Conservation (phyloP, 2,888 invertebrate genomes). For the Polylopha cassiicola region DNA sequence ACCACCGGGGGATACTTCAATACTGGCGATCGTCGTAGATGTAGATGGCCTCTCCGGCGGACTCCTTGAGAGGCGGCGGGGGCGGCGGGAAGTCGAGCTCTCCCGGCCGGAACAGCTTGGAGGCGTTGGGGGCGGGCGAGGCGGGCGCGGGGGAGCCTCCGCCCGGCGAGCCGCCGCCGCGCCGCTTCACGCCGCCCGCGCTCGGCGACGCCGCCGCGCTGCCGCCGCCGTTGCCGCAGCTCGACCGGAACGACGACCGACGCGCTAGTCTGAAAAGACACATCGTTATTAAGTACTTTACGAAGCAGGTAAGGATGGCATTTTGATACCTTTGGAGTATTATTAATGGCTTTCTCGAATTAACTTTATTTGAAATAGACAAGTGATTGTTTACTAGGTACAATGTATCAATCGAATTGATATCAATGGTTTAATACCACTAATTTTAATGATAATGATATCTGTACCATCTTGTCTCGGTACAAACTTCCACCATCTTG, state of each 20-base stretch:
- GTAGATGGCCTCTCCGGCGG: conserved; percentile 82
- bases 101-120: conserved; percentile 68
- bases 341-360: no score
- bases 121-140: conserved; percentile 69
- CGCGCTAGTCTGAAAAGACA: conserved; percentile 75
- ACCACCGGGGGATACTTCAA: conserved; percentile 8
- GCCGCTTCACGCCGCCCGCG: conserved; percentile 65
- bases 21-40: conserved; percentile 72
- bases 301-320: no score
- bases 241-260: conserved; percentile 81
- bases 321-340: no score
- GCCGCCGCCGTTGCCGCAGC: no score
- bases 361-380: no score
- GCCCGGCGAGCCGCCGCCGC: conserved; percentile 64
- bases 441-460: no score
- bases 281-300: neutral
- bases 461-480: no score
- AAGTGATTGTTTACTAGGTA: no score
- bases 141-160: conserved; percentile 64
- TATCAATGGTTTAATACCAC: no score
- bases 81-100: conserved; percentile 65
- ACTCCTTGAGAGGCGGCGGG: conserved; percentile 76
- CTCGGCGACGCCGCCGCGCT: conserved; percentile 45
- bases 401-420: no score
- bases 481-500: no score